Conservation (phyloP, 2,113 vertebrate species). For the Struthio camelus region DNA sequence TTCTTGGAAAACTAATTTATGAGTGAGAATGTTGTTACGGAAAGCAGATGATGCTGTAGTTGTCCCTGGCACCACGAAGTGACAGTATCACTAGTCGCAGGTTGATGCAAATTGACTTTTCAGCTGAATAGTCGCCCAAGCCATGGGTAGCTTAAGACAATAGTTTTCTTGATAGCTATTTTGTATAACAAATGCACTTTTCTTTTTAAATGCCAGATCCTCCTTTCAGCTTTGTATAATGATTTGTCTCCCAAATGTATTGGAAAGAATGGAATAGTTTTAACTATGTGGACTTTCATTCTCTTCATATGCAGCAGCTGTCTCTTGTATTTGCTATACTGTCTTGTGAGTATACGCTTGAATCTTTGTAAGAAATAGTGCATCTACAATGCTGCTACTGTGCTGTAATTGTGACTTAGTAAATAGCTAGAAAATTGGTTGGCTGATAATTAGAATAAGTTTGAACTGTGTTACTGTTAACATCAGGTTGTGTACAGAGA, state of each 20-base stretch:
- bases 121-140: slow-evolving; percentile 37
- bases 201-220: slow-evolving; percentile 55
- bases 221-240: slow-evolving; percentile 57
- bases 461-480: neutral
- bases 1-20: slow-evolving; percentile 33
- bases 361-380: neutral
- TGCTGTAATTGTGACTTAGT: neutral
- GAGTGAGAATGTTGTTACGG: slow-evolving; percentile 31
- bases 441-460: neutral
- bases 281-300: slow-evolving; percentile 19
- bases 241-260: slow-evolving; percentile 39
- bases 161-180: slow-evolving; percentile 62
- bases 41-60: slow-evolving; percentile 55
- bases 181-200: slow-evolving; percentile 55
- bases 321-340: neutral
- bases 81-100: slow-evolving; percentile 67
- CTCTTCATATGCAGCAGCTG: slow-evolving; percentile 31
- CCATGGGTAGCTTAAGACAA: slow-evolving; percentile 50
- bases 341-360: neutral
- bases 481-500: neutral
- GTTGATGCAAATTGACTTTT: slow-evolving; percentile 66
- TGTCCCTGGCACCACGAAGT: slow-evolving; percentile 67
- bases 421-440: neutral
- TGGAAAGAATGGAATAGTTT: slow-evolving; percentile 54
- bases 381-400: neutral